Base-by-base conservation (phyloP, 2,113 vertebrate species). In the Peromyscus leucopus region DNA sequence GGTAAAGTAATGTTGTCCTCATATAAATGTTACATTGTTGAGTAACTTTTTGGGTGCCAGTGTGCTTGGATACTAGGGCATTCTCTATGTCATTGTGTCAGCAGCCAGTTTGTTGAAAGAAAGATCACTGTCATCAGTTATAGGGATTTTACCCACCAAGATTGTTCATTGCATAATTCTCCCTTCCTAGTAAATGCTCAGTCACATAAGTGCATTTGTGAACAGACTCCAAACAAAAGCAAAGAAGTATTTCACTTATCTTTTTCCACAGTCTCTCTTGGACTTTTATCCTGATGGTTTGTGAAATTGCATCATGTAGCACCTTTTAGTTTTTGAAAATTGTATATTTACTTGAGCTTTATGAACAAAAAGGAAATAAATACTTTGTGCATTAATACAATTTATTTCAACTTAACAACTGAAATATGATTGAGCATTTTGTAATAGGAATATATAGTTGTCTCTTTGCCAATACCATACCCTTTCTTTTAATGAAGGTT, bases 401-500 rank as follows among this genome's bases (percentile, higher is more conserved):
- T 95, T 79, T 83, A 84, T 76, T 93, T 91, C 87, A 90, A 55
- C 2, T 69, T 87, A 85, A 69, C 57, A 65, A 22, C 63, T 92
- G 61, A 95, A 94, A 24, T 83, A 51, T 51, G 13, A 46, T 65
- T 33, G 36, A 75, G 31, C n/a, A 67, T 59, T 33, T 90, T n/a
- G 19, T 48, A 2, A 11, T 51, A 63, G 33, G 28, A 90, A 71
- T 12, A 28, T 93, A 33, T 76, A 21, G 63, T 88, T 90, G 33
- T 92, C 57, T 75, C 46, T 89, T 51, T 28, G 79, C 69, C 55
- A 83, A 10, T 83, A 48, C 86, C 42, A 9, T 85, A 16, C 36
- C 89, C 84, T 95, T 96, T 71, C 82, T 94, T 94, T 74, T 65
- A 91, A 26, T 84, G 75, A 71, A 36, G 13, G 2, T 74, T 91